phyloP scores from a whole-genome alignment of 2,888 invertebrate species.

The Miltochrista miniata region DNA sequence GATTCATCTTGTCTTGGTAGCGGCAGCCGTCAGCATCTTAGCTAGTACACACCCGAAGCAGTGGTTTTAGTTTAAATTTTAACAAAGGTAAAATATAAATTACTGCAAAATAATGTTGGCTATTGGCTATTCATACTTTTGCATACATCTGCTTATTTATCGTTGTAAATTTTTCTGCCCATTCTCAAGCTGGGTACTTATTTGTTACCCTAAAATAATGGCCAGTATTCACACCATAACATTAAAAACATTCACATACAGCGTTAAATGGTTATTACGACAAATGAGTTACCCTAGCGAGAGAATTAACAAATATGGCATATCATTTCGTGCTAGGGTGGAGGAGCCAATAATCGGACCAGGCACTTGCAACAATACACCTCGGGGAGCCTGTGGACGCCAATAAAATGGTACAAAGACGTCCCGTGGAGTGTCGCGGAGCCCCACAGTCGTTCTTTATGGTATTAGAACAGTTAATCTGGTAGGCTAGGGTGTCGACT shows the following conservation, averaged over 20 bases:
- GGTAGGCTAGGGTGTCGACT: slow-evolving; percentile 55
- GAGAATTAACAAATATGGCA: slow-evolving; percentile 59
- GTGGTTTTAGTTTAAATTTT: too few relatives aligned
- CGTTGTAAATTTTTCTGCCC: too few relatives aligned
- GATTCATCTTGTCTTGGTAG: not conserved
- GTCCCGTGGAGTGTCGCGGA: slow-evolving; percentile 51
- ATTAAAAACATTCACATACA: slow-evolving; percentile 13
- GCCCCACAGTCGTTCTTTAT: slow-evolving; percentile 51
- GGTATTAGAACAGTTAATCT: slow-evolving; percentile 68
- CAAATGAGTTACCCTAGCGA: slow-evolving; percentile 40
- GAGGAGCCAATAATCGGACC: slow-evolving; percentile 44
- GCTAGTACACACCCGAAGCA: too few relatives aligned
- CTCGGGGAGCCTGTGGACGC: slow-evolving; percentile 60
- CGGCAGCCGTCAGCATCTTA: too few relatives aligned
- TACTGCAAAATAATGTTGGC: too few relatives aligned
- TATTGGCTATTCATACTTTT: too few relatives aligned
- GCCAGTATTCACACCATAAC: not conserved
- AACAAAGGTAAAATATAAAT: too few relatives aligned
- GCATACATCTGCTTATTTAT: too few relatives aligned
- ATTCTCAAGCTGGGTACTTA: too few relatives aligned
- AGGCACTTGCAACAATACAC: slow-evolving; percentile 50
- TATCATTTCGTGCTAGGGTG: slow-evolving; percentile 53
- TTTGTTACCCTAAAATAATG: not conserved
- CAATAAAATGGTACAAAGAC: slow-evolving; percentile 66
- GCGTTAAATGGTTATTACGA: slow-evolving; percentile 33